These are phyloP conservation scores for Centroberyx gerrardi DNA, from an alignment of 2,797 vertebrate genomes.

Conservation along the genomic window DNA sequence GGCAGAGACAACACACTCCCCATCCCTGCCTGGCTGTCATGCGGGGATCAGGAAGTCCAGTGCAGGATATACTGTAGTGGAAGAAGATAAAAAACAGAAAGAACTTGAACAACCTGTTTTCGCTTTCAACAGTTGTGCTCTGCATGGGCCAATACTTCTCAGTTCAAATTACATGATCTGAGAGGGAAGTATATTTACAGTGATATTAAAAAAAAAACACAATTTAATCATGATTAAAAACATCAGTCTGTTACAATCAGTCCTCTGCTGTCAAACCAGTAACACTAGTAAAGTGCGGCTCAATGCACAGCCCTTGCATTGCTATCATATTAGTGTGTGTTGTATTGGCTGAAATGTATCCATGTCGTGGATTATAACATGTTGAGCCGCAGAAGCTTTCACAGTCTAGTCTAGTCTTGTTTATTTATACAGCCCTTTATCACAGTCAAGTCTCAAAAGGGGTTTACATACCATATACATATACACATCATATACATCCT, in stretches of 20 bases:
- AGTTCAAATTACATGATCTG: conserved; percentile 59
- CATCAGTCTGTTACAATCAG: background rate
- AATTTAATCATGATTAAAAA: background rate
- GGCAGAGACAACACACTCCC: background rate
- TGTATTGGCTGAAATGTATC: too few relatives aligned
- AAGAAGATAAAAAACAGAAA: conserved; percentile 57
- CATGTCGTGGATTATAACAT: too few relatives aligned
- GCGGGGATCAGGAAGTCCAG: conserved; percentile 70
- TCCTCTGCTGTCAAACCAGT: too few relatives aligned
- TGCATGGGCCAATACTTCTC: conserved; percentile 49
- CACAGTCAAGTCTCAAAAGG: too few relatives aligned
- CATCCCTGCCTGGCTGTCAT: conserved; percentile 47
- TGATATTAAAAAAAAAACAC: background rate
- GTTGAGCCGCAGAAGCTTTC: too few relatives aligned
- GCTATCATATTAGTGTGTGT: too few relatives aligned
- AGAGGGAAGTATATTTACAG: background rate
- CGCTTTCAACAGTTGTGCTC: conserved; percentile 70
- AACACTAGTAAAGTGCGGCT: too few relatives aligned
- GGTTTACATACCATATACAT: too few relatives aligned
- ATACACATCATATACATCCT: too few relatives aligned
- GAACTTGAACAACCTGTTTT: conserved; percentile 85
- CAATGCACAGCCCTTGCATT: too few relatives aligned
- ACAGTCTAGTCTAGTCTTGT: too few relatives aligned
- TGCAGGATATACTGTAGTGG: conserved; percentile 34
- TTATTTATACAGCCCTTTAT: too few relatives aligned